Conservation (phyloP, 2,888 invertebrate genomes). For the Ichneumoninae sp. region DNA sequence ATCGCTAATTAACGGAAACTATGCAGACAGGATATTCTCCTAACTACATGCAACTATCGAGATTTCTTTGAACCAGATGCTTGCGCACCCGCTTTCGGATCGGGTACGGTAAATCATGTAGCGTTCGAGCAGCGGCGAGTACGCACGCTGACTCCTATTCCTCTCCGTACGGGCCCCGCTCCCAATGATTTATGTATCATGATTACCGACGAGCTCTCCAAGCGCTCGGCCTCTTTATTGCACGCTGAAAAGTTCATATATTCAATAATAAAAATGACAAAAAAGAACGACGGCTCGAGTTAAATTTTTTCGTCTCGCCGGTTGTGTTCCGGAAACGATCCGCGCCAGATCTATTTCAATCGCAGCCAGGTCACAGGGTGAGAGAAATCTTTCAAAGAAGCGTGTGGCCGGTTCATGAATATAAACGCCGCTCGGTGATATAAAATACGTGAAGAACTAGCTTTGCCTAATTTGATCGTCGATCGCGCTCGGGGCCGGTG, state of each 20-base stretch:
- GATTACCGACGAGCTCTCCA: slow-evolving; percentile 45
- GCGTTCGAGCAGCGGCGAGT: slow-evolving; percentile 30
- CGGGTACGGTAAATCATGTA: slow-evolving; percentile 50
- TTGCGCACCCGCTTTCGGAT: slow-evolving; percentile 46
- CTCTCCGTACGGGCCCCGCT: slow-evolving; percentile 34
- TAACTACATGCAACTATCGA: slow-evolving; percentile 13
- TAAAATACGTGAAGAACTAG: slow-evolving; percentile 66
- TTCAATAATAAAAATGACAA: neutral
- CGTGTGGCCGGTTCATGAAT: neutral
- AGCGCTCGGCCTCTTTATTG: slow-evolving; percentile 38
- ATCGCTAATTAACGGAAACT: slow-evolving; percentile 29
- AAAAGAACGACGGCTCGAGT: neutral
- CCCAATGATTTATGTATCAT: slow-evolving; percentile 50
- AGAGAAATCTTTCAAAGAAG: neutral
- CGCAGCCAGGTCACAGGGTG: neutral
- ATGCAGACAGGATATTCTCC: slow-evolving; percentile 23
- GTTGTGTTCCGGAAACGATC: neutral
- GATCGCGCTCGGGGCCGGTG: slow-evolving; percentile 53
- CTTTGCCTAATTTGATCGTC: slow-evolving; percentile 60
- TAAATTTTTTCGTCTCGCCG: neutral
- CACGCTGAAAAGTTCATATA: slow-evolving; percentile 4
- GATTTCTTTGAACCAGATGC: slow-evolving; percentile 53
- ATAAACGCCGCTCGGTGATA: slow-evolving; percentile 40
- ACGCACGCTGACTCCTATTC: slow-evolving; percentile 41
- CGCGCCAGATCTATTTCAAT: neutral